Conservation (phyloP, 1,140 invertebrate species). For the Hypothenemus hampei region DNA sequence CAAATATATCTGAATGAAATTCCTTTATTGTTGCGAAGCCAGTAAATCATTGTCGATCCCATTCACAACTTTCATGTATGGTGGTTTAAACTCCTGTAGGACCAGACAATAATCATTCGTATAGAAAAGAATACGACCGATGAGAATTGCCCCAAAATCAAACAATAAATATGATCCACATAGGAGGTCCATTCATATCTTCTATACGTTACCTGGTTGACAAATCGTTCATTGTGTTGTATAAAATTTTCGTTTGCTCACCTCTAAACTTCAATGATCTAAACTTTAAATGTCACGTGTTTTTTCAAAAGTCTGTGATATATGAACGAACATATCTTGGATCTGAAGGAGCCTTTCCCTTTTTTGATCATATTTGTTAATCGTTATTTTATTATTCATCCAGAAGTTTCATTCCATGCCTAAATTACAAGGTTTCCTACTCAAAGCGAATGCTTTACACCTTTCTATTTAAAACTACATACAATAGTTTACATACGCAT, state of each 20-base stretch:
- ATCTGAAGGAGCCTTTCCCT: not conserved
- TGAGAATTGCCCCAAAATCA: slow-evolving; percentile 10
- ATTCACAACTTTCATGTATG: slow-evolving; percentile 22
- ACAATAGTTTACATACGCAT: slow-evolving; percentile 16
- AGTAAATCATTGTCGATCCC: slow-evolving; percentile 8
- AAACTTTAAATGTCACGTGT: not conserved
- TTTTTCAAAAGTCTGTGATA: not conserved
- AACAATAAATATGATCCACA: slow-evolving; percentile 15
- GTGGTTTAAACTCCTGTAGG: slow-evolving; percentile 16
- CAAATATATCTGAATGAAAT: not conserved
- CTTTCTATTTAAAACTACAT: slow-evolving; percentile 13
- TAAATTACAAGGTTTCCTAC: slow-evolving; percentile 9
- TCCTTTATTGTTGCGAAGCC: not conserved
- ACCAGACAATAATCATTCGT: slow-evolving; percentile 5
- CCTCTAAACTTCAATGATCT: slow-evolving; percentile 1
- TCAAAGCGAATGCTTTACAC: slow-evolving; percentile 11
- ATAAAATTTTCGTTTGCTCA: slow-evolving; percentile 19
- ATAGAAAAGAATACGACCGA: slow-evolving; percentile 11
- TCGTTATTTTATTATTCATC: not conserved
- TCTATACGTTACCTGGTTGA: slow-evolving; percentile 17
- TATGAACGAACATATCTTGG: not conserved
- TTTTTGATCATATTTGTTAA: not conserved
- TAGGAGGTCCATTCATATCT: slow-evolving; percentile 14
- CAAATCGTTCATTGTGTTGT: slow-evolving; percentile 10
- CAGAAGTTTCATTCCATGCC: not conserved